Evolutionary conservation across 2,797 vertebrate genomes (phyloP).

Genomic region (Lutjanus argentimaculatus): DNA sequence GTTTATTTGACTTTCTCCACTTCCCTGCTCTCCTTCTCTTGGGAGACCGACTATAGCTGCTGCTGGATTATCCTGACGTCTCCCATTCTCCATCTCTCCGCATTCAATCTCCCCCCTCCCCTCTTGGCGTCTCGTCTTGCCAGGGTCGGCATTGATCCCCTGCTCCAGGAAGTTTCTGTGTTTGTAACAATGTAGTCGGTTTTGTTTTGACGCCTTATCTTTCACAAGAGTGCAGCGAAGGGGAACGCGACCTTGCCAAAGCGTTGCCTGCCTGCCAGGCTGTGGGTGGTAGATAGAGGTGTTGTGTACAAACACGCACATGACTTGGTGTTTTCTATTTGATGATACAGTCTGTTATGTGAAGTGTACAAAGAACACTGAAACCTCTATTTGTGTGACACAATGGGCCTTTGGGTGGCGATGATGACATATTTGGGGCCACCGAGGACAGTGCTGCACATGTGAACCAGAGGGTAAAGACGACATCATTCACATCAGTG

Average conservation of each 20-base stretch:
- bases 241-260: conserved; percentile 65
- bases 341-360: conserved; percentile 29
- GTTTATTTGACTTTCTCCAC: conserved; percentile 72
- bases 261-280: conserved; percentile 47
- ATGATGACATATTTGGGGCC: background rate
- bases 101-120: conserved; percentile 27
- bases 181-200: conserved; percentile 45
- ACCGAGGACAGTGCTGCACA: background rate
- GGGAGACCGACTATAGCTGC: conserved; percentile 42
- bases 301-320: conserved; percentile 22
- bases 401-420: conserved; percentile 3
- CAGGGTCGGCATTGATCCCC: conserved; percentile 50
- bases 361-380: conserved; percentile 1
- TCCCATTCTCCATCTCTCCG: conserved; percentile 46
- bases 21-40: conserved; percentile 45
- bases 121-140: conserved; percentile 13
- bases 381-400: background rate
- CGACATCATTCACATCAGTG: conserved; percentile 34
- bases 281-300: conserved; percentile 67
- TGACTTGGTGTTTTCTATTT: conserved; percentile 33
- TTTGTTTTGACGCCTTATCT: conserved; percentile 72
- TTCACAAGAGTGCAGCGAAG: conserved; percentile 52
- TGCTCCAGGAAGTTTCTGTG: conserved; percentile 51
- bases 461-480: conserved; percentile 11
- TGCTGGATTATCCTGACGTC: conserved; percentile 70